Conservation (phyloP, 2,888 invertebrate genomes). For the Calephelis perditalis region DNA sequence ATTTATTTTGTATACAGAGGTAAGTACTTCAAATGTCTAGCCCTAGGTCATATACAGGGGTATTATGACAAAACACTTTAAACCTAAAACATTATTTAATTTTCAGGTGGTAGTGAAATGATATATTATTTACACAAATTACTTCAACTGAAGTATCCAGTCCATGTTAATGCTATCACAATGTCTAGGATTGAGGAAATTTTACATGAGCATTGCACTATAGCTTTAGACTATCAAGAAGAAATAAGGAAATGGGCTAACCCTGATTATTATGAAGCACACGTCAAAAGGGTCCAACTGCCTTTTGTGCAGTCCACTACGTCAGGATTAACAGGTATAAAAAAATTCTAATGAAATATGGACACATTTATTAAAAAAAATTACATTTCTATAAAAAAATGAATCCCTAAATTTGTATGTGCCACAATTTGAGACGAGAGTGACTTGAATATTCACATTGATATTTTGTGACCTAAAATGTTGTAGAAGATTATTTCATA, state of each 20-base stretch:
- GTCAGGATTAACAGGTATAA: conserved; percentile 79
- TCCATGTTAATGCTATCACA: conserved; percentile 92
- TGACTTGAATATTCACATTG: too few species aligned
- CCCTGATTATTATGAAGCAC: conserved; percentile 87
- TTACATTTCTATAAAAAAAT: too few species aligned
- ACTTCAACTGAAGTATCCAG: conserved; percentile 95
- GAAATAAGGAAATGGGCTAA: conserved; percentile 90
- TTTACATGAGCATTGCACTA: conserved; percentile 86
- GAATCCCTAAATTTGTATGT: too few species aligned
- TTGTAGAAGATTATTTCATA: too few species aligned
- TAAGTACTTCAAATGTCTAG: neutral
- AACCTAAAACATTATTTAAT: neutral
- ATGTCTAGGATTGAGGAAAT: conserved; percentile 92
- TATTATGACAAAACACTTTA: too few species aligned
- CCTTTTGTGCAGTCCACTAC: conserved; percentile 85
- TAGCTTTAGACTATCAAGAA: conserved; percentile 88
- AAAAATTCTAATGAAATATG: too few species aligned
- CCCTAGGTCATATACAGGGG: too few species aligned
- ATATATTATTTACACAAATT: conserved; percentile 90
- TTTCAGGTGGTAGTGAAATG: conserved; percentile 87
- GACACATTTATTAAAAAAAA: too few species aligned
- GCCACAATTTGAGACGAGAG: too few species aligned
- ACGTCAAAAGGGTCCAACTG: conserved; percentile 91
- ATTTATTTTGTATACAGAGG: neutral
- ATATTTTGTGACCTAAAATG: too few species aligned